These are phyloP conservation scores for Drosophila carrolli DNA, from an alignment of 1,140 invertebrate genomes.

Conservation along the genomic window DNA sequence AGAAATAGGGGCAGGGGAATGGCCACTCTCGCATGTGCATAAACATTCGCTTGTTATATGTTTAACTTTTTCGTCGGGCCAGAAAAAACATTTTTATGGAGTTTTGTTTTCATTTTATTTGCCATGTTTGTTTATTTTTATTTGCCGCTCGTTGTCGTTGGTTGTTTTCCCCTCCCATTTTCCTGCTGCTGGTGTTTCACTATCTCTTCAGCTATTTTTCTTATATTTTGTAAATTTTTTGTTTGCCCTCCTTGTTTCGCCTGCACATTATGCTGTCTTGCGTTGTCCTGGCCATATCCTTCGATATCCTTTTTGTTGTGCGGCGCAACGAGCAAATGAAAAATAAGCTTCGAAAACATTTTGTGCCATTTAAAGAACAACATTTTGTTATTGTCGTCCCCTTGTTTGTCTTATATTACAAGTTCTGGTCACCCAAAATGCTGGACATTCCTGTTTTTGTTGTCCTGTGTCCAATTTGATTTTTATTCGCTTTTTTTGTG, in stretches of 20 bases:
- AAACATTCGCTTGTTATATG: constrained; percentile 61
- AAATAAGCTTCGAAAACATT: constrained; percentile 82
- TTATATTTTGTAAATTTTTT: constrained; percentile 72
- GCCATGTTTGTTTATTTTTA: constrained; percentile 83
- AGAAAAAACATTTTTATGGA: constrained; percentile 76
- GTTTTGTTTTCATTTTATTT: constrained; percentile 82
- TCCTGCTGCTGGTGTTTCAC: constrained; percentile 61
- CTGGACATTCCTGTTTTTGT: constrained; percentile 68
- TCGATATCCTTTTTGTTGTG: constrained; percentile 53
- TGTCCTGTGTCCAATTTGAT: constrained; percentile 75
- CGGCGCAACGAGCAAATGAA: constrained; percentile 69
- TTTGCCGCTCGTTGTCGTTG: constrained; percentile 64
- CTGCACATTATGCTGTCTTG: constrained; percentile 51
- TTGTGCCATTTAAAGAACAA: constrained; percentile 82
- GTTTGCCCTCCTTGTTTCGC: constrained; percentile 45
- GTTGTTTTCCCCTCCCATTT: constrained; percentile 14
- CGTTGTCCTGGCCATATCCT: constrained; percentile 32
- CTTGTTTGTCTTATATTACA: constrained; percentile 79
- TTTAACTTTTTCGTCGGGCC: constrained; percentile 60
- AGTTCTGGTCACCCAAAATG: constrained; percentile 61
- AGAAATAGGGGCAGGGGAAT: constrained; percentile 1
- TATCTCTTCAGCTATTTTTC: constrained; percentile 78
- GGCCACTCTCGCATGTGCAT: constrained; percentile 54
- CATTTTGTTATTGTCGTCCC: constrained; percentile 69
- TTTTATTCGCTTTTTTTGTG: constrained; percentile 56